phyloP scores from a whole-genome alignment of 2,113 vertebrate species.

The Myrmecobius fasciatus region DNA sequence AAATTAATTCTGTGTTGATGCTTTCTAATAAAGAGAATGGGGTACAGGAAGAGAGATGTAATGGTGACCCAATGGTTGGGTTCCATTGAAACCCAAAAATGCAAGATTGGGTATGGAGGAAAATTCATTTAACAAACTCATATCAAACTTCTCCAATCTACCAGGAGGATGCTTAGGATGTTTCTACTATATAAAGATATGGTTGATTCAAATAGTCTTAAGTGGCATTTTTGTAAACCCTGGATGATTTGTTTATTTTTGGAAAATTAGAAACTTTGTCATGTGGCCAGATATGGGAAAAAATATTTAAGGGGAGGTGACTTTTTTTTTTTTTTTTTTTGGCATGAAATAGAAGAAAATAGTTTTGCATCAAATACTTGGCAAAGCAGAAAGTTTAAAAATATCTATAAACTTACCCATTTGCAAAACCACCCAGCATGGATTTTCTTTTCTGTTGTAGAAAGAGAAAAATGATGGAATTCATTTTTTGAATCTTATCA shows the following conservation, averaged over 20 bases:
- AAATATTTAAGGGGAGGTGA: slow-evolving; percentile 78
- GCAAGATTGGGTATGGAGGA: slow-evolving; percentile 48
- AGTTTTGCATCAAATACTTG: slow-evolving; percentile 72
- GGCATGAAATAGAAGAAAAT: slow-evolving; percentile 76
- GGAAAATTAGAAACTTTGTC: slow-evolving; percentile 77
- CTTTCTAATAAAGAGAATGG: slow-evolving; percentile 49
- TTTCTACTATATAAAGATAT: slow-evolving; percentile 85
- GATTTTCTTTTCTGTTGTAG: slow-evolving; percentile 51
- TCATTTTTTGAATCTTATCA: background rate
- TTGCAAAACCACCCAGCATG: slow-evolving; percentile 67
- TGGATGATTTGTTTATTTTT: slow-evolving; percentile 82
- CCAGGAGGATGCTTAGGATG: slow-evolving; percentile 66
- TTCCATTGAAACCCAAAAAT: slow-evolving; percentile 33
- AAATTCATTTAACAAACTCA: slow-evolving; percentile 64
- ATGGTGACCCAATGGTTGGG: too few relatives aligned
- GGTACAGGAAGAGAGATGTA: background rate
- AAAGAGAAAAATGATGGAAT: slow-evolving; percentile 49
- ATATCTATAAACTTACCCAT: slow-evolving; percentile 69
- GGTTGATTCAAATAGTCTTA: slow-evolving; percentile 70
- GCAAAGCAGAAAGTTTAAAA: slow-evolving; percentile 77
- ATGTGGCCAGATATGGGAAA: slow-evolving; percentile 81
- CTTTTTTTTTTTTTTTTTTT: slow-evolving; percentile 65
- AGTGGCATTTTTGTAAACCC: slow-evolving; percentile 80
- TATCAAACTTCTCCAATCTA: slow-evolving; percentile 52
- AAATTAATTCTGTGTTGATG: slow-evolving; percentile 59